A percentile compares a stretch with the other conserved stretches of the same genome.
Conservation (phyloP, 2,797 vertebrate species). For the Squalus acanthias region DNA sequence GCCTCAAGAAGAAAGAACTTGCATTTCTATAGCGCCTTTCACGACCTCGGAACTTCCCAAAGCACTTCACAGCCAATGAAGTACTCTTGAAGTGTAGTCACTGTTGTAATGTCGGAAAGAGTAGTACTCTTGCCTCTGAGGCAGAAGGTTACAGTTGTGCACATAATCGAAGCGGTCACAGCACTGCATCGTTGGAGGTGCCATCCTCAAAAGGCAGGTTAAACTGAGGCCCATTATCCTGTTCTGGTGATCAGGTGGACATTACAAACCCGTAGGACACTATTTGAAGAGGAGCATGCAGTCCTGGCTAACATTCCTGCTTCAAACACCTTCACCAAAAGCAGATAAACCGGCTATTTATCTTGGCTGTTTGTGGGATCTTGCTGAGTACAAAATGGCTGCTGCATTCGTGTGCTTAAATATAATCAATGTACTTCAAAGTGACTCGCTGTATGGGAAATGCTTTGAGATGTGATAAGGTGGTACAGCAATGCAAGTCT, state of each 20-base stretch:
- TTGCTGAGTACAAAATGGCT: not conserved
- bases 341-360: not conserved
- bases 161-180: not conserved
- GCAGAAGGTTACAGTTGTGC: too few species aligned
- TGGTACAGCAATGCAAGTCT: not conserved
- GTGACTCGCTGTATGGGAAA: not conserved
- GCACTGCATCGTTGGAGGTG: not conserved
- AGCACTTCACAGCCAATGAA: not conserved
- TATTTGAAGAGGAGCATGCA: not conserved
- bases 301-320: not conserved
- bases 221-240: not conserved
- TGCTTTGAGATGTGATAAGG: not conserved
- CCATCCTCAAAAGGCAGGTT: not conserved
- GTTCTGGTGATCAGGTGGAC: not conserved
- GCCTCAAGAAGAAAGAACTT: not conserved
- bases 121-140: too few species aligned
- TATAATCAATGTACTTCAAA: not conserved
- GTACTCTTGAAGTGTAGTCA: too few species aligned
- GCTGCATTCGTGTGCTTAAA: not conserved
- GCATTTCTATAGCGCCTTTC: not conserved
- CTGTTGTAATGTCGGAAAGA: too few species aligned
- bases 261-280: not conserved
- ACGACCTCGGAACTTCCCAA: not conserved
- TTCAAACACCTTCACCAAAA: not conserved
- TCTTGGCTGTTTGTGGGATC: not conserved